These are phyloP conservation scores for Mus pahari DNA, from an alignment of 2,113 vertebrate species.

Conservation along the genomic window DNA sequence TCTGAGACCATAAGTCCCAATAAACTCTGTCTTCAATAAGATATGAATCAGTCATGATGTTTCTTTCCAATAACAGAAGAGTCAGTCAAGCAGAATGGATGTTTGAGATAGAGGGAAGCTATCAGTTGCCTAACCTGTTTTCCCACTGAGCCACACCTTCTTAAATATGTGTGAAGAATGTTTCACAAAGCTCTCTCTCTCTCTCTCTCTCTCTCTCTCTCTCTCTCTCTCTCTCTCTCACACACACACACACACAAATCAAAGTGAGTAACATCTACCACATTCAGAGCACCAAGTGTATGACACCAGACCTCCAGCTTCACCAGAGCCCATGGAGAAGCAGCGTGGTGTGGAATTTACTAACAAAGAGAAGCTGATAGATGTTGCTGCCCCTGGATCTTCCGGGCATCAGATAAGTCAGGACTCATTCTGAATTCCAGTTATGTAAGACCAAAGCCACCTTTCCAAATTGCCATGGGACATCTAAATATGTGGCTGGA, in stretches of 20 bases:
- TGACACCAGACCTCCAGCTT: constrained; percentile 57
- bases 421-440: constrained; percentile 55
- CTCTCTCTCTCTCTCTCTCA: background rate
- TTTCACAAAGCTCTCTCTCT: background rate
- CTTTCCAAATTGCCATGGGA: constrained; percentile 70
- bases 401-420: constrained; percentile 69
- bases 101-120: background rate
- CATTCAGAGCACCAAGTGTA: constrained; percentile 11
- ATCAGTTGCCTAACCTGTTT: background rate
- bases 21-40: background rate
- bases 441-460: constrained; percentile 58
- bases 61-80: background rate
- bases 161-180: background rate
- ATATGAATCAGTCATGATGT: background rate
- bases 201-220: too few species aligned
- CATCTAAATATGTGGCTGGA: constrained; percentile 65
- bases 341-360: constrained; percentile 60
- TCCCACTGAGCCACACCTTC: background rate
- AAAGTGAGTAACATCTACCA: constrained; percentile 3
- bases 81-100: constrained; percentile 23
- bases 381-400: constrained; percentile 64
- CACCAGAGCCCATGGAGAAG: constrained; percentile 1
- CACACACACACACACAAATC: background rate
- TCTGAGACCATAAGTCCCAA: background rate
- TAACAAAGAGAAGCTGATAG: constrained; percentile 75